Evolutionary conservation across 1,140 invertebrate genomes (phyloP), one percentile per base, ranked within the genome.

Genomic region (Aphelinus atriplicis): DNA sequence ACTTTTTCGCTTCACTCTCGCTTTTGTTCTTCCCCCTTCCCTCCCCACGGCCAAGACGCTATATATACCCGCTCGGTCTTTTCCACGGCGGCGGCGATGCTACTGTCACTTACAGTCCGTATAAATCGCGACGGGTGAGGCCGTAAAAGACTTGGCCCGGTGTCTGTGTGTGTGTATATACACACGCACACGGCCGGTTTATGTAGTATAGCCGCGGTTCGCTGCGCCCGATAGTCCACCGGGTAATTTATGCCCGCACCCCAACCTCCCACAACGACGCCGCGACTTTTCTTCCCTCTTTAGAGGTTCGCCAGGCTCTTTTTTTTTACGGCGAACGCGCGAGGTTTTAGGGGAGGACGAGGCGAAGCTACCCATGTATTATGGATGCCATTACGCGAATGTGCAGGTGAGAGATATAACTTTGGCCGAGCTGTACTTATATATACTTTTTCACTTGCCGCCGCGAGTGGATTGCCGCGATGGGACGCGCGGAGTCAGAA

Each of bases 91-190:
- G 67, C 75, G 72, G 71, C 70, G 77, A 75, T 58, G 78, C 75
- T 80, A 76, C 80, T 80, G 81, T 82, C 81, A 82, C 78, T 82
- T 82, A 78, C 81, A 82, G 77, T 64, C 78, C 77, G 80, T 81
- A 82, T 82, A 82, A 82, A 82, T 82, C 79, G 67, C 68, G 47
- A 70, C 68, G 68, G 64, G 71, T 60, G 43, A 46, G 45, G 53
- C 63, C 63, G 63, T 67, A 67, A 73, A 73, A 62, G 72, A 68
- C 72, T 63, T 47, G 57, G 55, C 10, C n/a, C 3, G 2, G 47
- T 50, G 62, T 10, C 5, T n/a, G 47, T 10, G 10, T 50, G 10
- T 50, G 6, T 6, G 48, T 50, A 10, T 42, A 10, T 6, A 5
- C 1, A 51, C 53, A 6, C 57, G 9, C 62, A 47, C 45, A 46